Evolutionary conservation across 2,797 vertebrate genomes (phyloP).

Genomic region (Threskiornis aethiopicus): DNA sequence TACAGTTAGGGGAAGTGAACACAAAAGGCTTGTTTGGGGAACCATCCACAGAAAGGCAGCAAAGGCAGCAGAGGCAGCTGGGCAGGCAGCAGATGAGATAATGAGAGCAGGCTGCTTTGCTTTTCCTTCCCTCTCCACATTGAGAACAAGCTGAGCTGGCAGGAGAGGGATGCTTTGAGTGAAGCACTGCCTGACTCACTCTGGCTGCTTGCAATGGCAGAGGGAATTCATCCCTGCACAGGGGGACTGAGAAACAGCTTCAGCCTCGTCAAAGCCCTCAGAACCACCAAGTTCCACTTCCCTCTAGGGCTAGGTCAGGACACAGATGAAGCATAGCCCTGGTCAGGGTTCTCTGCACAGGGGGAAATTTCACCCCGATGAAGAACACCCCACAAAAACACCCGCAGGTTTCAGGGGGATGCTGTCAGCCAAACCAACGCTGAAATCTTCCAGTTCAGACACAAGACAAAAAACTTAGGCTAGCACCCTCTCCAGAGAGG

Average conservation of each 20-base stretch:
- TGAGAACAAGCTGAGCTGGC: accelerated
- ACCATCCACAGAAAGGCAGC: background rate
- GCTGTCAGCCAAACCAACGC: background rate
- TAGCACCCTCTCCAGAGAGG: background rate
- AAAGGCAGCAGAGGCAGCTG: background rate
- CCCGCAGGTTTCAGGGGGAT: background rate
- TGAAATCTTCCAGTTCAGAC: background rate
- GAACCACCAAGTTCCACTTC: conserved; percentile 24
- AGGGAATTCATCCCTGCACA: background rate
- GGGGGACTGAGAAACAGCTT: background rate
- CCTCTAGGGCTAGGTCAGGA: background rate
- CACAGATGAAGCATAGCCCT: background rate
- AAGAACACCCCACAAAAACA: background rate
- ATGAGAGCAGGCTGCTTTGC: background rate
- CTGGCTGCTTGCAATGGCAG: background rate
- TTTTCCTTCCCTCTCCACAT: background rate
- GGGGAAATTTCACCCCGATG: conserved; percentile 1
- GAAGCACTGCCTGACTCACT: accelerated
- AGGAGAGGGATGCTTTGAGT: background rate
- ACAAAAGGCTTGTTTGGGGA: background rate
- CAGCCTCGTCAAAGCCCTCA: background rate
- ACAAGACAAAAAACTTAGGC: background rate
- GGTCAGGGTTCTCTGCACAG: conserved; percentile 27
- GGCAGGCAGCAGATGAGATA: background rate
- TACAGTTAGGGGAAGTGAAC: background rate